Conservation (phyloP, 2,888 invertebrate genomes). For the Caenorhabditis imperialis region DNA sequence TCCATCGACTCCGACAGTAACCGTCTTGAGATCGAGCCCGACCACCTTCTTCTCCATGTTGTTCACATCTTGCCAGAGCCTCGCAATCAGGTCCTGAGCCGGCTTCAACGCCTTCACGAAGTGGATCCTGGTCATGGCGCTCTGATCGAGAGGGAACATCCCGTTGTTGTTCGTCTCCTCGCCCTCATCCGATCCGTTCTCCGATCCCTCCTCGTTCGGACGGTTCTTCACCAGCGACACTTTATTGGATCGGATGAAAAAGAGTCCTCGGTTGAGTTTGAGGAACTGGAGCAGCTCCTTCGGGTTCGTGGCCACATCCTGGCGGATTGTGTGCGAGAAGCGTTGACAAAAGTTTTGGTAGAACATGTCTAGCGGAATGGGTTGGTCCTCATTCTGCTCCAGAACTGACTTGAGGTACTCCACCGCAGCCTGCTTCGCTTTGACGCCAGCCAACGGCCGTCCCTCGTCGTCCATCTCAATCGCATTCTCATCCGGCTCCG, state of each 20-base stretch:
- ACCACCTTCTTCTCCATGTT: constrained; percentile 79
- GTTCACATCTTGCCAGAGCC: constrained; percentile 68
- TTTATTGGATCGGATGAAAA: constrained; percentile 92
- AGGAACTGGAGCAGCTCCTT: constrained; percentile 91
- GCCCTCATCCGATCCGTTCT: constrained; percentile 72
- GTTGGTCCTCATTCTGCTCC: constrained; percentile 77
- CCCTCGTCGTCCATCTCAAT: constrained; percentile 77
- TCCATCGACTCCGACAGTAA: constrained; percentile 86
- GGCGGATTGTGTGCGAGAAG: constrained; percentile 77
- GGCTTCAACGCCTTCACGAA: constrained; percentile 74
- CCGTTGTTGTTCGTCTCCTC: constrained; percentile 69
- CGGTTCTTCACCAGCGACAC: constrained; percentile 72
- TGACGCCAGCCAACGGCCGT: constrained; percentile 73
- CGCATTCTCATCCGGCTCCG: constrained; percentile 74
- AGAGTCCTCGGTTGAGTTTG: constrained; percentile 92
- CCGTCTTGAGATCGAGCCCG: constrained; percentile 92
- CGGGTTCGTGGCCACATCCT: constrained; percentile 89
- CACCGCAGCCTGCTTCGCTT: constrained; percentile 77
- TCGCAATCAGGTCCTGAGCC: constrained; percentile 73
- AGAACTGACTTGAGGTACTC: constrained; percentile 75
- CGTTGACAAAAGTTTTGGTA: constrained; percentile 77
- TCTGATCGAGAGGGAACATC: constrained; percentile 74
- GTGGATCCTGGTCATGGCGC: constrained; percentile 70
- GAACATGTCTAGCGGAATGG: constrained; percentile 76
- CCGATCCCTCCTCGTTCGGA: constrained; percentile 74